Base-by-base conservation (phyloP, 2,888 invertebrate species). In the Drosophila yooni region DNA sequence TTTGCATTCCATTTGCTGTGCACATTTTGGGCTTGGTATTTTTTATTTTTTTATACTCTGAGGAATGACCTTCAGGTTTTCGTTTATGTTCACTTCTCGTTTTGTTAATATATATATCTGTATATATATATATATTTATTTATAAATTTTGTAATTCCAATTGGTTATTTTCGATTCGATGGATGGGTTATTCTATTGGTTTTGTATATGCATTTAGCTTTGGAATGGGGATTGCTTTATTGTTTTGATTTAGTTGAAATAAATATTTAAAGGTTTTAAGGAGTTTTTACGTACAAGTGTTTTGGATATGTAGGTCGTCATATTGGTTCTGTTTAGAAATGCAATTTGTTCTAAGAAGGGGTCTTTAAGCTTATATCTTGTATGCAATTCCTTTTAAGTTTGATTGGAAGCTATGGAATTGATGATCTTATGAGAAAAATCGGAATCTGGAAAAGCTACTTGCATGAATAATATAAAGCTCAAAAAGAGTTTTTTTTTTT, bases 161-260 rank as follows among this genome's bases (percentile, higher is more conserved):
- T 85, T 81, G 48, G 65, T 75, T 59, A 38, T 21, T 63, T 58
- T 67, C 52, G 59, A 73, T 74, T 78, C 43, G 70, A 50, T 72
- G 65, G 76, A 73, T 74, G 86, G 91, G 92, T 92, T 92, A 92
- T 92, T 92, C 90, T 92, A 92, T 92, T 92, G 92, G 92, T 92
- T 92, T 92, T 91, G 87, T 91, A 67, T 70, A 70, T 65, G 77
- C 73, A 38, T 85, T 91, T 83, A 76, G 70, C 50, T 70, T 48
- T 48, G 74, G 79, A 62, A 53, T 67, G 59, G 62, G 69, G 69
- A 73, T 64, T 66, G 57, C 66, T 77, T 79, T 54, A 40, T 62
- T 53, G 34, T 63, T 46, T 74, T 73, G 69, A 62, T 75, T 63
- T 51, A 50, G 46, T 64, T 59, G 4, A 68, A 79, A 70, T 66